Evolutionary conservation across 2,888 invertebrate species (phyloP).

Genomic region (Periphyllus acericola): DNA sequence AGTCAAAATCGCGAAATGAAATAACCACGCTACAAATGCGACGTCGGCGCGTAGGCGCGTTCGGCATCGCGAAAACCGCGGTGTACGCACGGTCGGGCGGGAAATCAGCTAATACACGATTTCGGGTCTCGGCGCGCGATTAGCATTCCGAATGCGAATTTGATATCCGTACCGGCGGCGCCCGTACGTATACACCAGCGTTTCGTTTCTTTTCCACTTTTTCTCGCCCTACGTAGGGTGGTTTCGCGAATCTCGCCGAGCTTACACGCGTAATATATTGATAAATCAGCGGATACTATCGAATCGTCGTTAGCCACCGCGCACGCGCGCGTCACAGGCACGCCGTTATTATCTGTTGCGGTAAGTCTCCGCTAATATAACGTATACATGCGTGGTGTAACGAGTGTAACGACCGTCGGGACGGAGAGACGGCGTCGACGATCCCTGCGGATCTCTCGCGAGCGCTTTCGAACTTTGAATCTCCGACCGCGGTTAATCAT

Average conservation of each 20-base stretch:
- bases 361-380: not conserved
- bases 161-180: too few relatives aligned
- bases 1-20: not conserved
- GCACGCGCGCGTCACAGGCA: not conserved
- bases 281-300: not conserved
- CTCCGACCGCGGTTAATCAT: constrained; percentile 46
- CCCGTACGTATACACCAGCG: too few relatives aligned
- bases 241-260: too few relatives aligned
- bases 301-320: not conserved
- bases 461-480: not conserved
- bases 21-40: not conserved
- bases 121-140: too few relatives aligned
- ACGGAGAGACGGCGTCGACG: not conserved
- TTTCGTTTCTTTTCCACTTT: too few relatives aligned
- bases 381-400: not conserved
- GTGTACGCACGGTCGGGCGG: too few relatives aligned
- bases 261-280: too few relatives aligned
- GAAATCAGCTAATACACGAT: too few relatives aligned
- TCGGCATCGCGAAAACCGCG: too few relatives aligned
- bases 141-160: too few relatives aligned
- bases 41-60: not conserved
- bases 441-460: not conserved
- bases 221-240: too few relatives aligned
- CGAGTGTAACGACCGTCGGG: not conserved
- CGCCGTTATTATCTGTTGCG: not conserved